Base-by-base conservation (phyloP, 1,140 invertebrate species). In the Drosophila mauritiana region DNA sequence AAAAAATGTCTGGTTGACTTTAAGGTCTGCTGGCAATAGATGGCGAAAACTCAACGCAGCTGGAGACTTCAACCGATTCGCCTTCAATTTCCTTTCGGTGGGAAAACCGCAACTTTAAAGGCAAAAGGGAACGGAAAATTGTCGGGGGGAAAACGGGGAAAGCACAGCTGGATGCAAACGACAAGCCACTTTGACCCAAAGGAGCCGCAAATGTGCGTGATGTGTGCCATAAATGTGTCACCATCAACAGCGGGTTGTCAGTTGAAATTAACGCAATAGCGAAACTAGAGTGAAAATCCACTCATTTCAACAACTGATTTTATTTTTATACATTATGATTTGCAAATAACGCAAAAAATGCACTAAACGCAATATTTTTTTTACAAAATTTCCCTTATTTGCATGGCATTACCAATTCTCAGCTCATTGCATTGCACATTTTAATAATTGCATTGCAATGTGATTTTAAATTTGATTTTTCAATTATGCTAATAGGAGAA, bases 1-100 rank as follows among this genome's bases (percentile, higher is more conserved):
- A 12, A 45, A 45, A 45, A 64, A 59, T 45, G 22, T 65, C 31
- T 43, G 25, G 15, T 11, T 17, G 2, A 7, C 55, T 64, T 64
- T 36, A 62, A 64, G 56, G 55, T 36, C n/a, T 52, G 37, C 68
- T 49, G 8, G 43, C 65, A 80, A 68, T 73, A 67, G 43, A 55
- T 52, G 27, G 53, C 27, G 42, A 36, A 70, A 76, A 76, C 64
- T 76, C 45, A 75, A 40, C 79, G 25, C 79, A 78, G 57, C 79
- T 39, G 67, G 73, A 27, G 53, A 49, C 25, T 45, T 31, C 59
- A 27, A 73, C 65, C 73, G 73, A 67, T 81, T 67, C 63, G 12
- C 15, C 39, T 68, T 69, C 54, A 51, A 68, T 43, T 68, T 25
- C 31, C 11, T 31, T 63, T 64, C 13, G 45, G 17, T 25, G 17